These are phyloP conservation scores for Argentina silus DNA, from an alignment of 2,797 vertebrate genomes.

Conservation along the genomic window DNA sequence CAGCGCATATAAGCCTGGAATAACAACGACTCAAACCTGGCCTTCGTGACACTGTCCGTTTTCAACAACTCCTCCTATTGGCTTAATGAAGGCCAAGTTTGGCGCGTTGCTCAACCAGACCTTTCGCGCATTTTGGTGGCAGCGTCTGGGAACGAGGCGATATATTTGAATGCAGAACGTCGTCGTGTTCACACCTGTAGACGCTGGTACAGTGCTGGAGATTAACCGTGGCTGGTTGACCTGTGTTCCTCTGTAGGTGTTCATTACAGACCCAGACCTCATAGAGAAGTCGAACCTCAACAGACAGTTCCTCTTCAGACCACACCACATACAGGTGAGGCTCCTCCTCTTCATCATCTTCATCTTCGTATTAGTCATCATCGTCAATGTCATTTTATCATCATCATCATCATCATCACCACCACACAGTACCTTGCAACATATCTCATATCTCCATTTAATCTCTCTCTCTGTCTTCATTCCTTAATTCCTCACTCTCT, in stretches of 20 bases:
- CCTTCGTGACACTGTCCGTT: too few relatives aligned
- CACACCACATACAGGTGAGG: conserved; percentile 94
- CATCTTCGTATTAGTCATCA: not conserved
- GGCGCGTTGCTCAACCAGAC: too few relatives aligned
- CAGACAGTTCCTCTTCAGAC: conserved; percentile 96
- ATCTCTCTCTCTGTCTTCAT: not conserved
- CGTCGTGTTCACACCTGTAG: too few relatives aligned
- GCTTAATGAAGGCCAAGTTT: too few relatives aligned
- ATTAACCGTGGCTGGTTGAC: not conserved
- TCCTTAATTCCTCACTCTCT: not conserved
- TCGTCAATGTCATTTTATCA: not conserved
- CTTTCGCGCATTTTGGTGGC: too few relatives aligned
- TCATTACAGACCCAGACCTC: conserved; percentile 95
- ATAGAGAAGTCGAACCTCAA: conserved; percentile 99
- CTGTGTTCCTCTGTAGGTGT: conserved; percentile 77
- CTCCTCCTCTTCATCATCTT: too few relatives aligned
- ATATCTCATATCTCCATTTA: not conserved
- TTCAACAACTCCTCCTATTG: too few relatives aligned
- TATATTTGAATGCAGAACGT: too few relatives aligned
- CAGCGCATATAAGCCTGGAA: too few relatives aligned
- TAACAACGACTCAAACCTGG: too few relatives aligned
- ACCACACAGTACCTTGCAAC: not conserved
- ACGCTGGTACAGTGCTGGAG: too few relatives aligned
- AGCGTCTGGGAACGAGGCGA: too few relatives aligned
- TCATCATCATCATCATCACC: not conserved